Conservation (phyloP, 92 coral and sea anemone genomes). For the Epizoanthus stellaris region DNA sequence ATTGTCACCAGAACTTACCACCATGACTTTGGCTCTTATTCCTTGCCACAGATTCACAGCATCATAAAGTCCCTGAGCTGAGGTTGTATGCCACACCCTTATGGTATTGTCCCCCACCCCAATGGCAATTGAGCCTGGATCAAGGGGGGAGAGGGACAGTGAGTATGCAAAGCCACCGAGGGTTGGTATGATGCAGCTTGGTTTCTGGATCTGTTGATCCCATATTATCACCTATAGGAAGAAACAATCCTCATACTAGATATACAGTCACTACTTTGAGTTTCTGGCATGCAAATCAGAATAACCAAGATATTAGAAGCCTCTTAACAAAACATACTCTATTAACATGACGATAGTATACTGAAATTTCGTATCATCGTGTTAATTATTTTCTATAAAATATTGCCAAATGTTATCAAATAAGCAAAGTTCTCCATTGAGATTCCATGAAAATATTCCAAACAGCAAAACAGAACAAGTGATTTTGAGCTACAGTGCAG, state of each 20-base stretch:
- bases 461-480: too few species aligned
- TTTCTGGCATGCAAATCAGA: too few species aligned
- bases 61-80: constrained; percentile 70
- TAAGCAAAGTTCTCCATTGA: too few species aligned
- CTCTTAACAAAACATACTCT: too few species aligned
- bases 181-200: constrained; percentile 78
- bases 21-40: constrained; percentile 91
- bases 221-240: constrained; percentile 77
- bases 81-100: constrained; percentile 87
- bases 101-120: constrained; percentile 99
- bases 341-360: too few species aligned
- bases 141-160: constrained; percentile 84
- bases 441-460: too few species aligned
- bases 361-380: too few species aligned
- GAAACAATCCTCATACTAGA: background rate
- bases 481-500: too few species aligned
- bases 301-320: too few species aligned
- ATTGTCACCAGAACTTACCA: constrained; percentile 62
- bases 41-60: constrained; percentile 93
- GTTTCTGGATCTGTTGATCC: constrained; percentile 66
- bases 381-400: too few species aligned
- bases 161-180: constrained; percentile 96
- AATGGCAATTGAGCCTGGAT: constrained; percentile 92
- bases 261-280: too few species aligned
- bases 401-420: too few species aligned